phyloP scores from a whole-genome alignment of 2,113 vertebrate genomes.

The Narcine bancroftii region DNA sequence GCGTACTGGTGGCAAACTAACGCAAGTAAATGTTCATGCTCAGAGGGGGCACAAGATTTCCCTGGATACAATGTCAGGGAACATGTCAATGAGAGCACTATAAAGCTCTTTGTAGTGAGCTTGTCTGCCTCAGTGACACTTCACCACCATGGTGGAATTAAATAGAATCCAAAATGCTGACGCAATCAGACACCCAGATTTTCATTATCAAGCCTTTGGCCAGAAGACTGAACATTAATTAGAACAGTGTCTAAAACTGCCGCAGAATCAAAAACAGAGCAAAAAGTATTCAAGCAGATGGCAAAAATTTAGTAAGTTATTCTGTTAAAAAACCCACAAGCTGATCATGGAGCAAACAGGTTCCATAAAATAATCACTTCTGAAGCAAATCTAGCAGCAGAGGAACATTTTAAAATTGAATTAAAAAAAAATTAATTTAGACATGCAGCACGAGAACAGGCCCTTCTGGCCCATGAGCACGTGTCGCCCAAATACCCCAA shows the following conservation, averaged over 20 bases:
- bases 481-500: too few relatives aligned
- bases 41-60: constrained; percentile 12
- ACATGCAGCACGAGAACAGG: too few relatives aligned
- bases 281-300: background rate
- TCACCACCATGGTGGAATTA: background rate
- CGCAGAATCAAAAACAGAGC: background rate
- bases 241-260: background rate
- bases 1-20: constrained; percentile 50
- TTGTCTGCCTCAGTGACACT: background rate
- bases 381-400: background rate
- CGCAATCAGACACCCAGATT: background rate
- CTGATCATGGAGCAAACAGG: background rate
- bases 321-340: background rate
- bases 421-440: too few relatives aligned
- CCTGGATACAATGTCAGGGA: constrained; percentile 3
- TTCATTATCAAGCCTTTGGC: background rate
- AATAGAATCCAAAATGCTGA: background rate
- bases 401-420: too few relatives aligned
- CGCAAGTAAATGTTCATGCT: background rate
- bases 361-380: background rate
- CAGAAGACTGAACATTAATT: background rate
- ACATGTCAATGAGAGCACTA: background rate
- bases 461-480: too few relatives aligned
- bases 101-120: background rate
- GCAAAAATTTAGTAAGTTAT: background rate